Base-by-base conservation (phyloP, 2,113 vertebrate genomes). In the Erpornis zantholeuca region DNA sequence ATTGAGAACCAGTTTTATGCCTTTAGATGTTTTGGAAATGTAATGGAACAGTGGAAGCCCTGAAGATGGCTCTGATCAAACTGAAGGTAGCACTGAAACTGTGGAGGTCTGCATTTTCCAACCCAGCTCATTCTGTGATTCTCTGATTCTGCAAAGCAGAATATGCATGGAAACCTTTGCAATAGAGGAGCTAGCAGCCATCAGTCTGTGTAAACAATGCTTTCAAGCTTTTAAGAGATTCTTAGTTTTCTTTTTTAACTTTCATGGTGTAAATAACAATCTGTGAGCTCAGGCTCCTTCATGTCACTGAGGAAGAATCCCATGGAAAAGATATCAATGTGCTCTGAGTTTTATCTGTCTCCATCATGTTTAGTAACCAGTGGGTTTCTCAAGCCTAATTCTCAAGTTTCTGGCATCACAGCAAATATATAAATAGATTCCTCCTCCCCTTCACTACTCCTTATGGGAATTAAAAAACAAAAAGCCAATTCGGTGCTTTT, bases 81-180 rank as follows among this genome's bases (percentile, higher is more conserved):
- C 64, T 29, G 23, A 25, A 66, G n/a, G 52, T 23, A 31, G 19
- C 10, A 24, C n/a, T n/a, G 3, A 12, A 83, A 18, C 25, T 23
- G 2, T 40, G 42, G 9, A 72, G 71, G 7, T 40, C 33, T 71
- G 21, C n/a, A 13, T 52, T 47, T 84, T 25, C 57, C 81, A 38
- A 1, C 49, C n/a, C 0, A 1, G 40, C 6, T 28, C 22, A 13
- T 33, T 21, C 60, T 54, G 38, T 5, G 18, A 42, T 45, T 45
- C 64, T 33, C 64, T 49, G 29, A 12, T 38, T 23, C 49, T 47
- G n/a, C 3, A 10, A 17, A 28, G 24, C 63, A 69, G 15, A 49
- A 36, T 15, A 19, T 11, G 25, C 15, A 33, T 21, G 49, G 45
- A 64, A 87, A 88, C 19, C 53, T 56, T 64, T 4, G 35, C 12